Evolutionary conservation across 1,140 invertebrate genomes (phyloP), one percentile per base, ranked within the genome.

Genomic region (Pogonomyrmex barbatus): DNA sequence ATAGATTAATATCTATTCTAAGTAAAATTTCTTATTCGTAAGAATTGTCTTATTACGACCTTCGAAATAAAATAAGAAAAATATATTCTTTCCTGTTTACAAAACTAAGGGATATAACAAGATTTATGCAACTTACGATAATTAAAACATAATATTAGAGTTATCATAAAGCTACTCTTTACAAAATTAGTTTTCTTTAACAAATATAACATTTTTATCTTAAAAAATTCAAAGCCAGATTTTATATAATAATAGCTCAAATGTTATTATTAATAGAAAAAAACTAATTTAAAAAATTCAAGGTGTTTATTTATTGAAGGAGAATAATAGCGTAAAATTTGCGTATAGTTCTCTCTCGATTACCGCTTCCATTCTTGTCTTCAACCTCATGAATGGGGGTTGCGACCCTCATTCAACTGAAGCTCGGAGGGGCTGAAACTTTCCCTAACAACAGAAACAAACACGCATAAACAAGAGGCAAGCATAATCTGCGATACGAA

Each of bases 401-500:
- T 70, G 63, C 60, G 12, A 54, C 36, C 65, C 12, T 24, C 52
- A 36, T 56, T 83, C 30, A 83, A 36, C 12, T 78, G 45, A 33
- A 24, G 52, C 52, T 83, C n/a, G 81, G 83, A 60, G 12, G 50
- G 45, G 54, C 71, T 58, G 30, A 87, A 76, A 75, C 54, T 86
- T 78, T 56, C 88, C 89, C 85, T 90, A 88, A 90, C 89, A 90
- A 90, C 89, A 87, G 68, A 68, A 60, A 73, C 70, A 88, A 82
- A 45, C 76, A 86, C 54, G 63, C 65, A 84, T 81, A 86, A 88
- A 90, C 76, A 89, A 82, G 39, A 73, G 39, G 12, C 9, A 39
- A 9, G 17, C 24, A 58, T 39, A 45, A 52, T 60, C 17, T 8
- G 47, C 67, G 30, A 58, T 50, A 73, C 58, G 12, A 82, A 1